phyloP scores from a whole-genome alignment of 2,113 vertebrate genomes.

The Gorsachius goisagi region DNA sequence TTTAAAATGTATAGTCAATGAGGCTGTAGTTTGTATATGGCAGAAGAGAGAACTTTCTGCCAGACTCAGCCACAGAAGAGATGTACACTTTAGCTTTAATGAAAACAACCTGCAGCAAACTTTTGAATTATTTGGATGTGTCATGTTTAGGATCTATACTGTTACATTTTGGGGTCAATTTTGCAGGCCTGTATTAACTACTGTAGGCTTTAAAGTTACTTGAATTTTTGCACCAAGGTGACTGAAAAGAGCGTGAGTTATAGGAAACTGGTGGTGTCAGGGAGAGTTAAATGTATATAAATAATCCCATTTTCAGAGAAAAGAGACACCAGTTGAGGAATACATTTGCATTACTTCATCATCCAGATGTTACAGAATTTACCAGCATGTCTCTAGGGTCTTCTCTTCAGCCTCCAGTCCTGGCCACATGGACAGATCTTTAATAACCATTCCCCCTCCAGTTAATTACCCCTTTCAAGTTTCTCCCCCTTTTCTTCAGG shows the following conservation, averaged over 20 bases:
- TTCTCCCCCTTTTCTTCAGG: not conserved
- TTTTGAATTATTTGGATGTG: not conserved
- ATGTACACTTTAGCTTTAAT: not conserved
- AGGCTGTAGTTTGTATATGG: not conserved
- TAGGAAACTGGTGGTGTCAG: not conserved
- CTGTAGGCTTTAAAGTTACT: not conserved
- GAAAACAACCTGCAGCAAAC: not conserved
- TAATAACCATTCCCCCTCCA: not conserved
- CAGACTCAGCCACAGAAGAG: not conserved
- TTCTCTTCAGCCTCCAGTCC: not conserved
- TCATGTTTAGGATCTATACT: not conserved
- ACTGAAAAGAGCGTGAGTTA: not conserved
- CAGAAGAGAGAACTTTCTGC: not conserved
- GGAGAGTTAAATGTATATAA: not conserved
- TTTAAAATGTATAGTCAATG: not conserved
- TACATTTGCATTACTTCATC: not conserved
- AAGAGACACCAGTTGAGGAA: not conserved
- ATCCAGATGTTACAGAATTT: not conserved
- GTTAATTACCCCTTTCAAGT: not conserved
- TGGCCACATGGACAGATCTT: fast-evolving
- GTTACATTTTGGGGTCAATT: not conserved
- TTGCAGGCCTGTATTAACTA: not conserved
- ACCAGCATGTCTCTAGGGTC: not conserved
- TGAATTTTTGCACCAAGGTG: not conserved
- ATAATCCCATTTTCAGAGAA: not conserved